Evolutionary conservation across 2,113 vertebrate genomes (phyloP), one percentile per base, ranked within the genome.

Genomic region (Jacana jacana): DNA sequence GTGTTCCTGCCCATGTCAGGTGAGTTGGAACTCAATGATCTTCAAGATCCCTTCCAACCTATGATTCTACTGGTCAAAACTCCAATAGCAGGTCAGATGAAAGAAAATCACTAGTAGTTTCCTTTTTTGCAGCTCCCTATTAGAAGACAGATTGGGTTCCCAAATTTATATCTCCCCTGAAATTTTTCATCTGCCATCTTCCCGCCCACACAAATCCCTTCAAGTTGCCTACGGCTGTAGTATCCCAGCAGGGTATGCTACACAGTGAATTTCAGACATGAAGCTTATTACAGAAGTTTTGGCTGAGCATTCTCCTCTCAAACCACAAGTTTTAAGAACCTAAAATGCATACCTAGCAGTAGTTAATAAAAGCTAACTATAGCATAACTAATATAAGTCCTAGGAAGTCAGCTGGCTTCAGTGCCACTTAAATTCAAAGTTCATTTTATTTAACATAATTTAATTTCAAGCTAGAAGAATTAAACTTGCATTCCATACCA

Each of bases 401-500:
- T 78, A 75, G 75, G 22, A 87, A 88, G 58, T 71, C 85, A 88
- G 63, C 40, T 91, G 54, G 20, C 46, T 91, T 91, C 81, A 78
- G 27, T 75, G 54, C 30, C 61, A 60, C 84, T 90, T 81, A 72
- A 90, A 86, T 61, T 93, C 58, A 69, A 81, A 91, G 57, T 81
- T 81, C 7, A 46, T 93, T 95, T 96, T 79, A 75, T 48, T 88
- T 54, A 51, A 54, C 1, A 0, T 54, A 79, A 81, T 81, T 92
- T 81, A 49, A 54, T 92, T 96, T 80, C 70, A 82, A 83, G 66
- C 40, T 70, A 54, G 86, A 91, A 76, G 16, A 95, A 89, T 85
- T 84, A 94, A 91, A 82, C 16, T 88, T 72, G 28, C 75, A 92
- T 95, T 89, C 77, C 81, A 57, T 63, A 89, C 31, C 49, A 91